Percentiles rank a stretch among this genome's conserved stretches.
These are phyloP conservation scores for Acleris sparsana DNA, from an alignment of 2,888 invertebrate species.

Conservation along the genomic window DNA sequence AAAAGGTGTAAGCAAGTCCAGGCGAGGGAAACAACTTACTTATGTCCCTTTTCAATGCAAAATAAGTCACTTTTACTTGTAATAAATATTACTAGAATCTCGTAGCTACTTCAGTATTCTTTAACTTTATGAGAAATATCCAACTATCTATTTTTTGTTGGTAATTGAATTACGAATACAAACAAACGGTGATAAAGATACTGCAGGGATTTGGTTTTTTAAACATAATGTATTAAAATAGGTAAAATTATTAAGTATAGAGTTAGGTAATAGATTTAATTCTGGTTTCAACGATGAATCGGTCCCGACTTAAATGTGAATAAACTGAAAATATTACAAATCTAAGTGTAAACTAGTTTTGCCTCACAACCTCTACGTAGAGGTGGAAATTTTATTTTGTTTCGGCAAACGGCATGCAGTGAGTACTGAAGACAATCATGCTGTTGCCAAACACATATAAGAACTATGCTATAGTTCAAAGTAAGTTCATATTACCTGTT, in stretches of 20 bases:
- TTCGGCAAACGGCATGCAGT: slow-evolving; percentile 30
- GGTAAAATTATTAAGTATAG: not conserved
- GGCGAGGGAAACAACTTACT: not conserved
- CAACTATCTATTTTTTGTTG: too few relatives aligned
- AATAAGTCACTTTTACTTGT: not conserved
- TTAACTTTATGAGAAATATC: too few relatives aligned
- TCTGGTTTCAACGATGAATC: not conserved
- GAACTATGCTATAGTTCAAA: slow-evolving; percentile 16
- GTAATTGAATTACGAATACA: too few relatives aligned
- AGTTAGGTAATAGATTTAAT: not conserved
- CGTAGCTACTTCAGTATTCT: too few relatives aligned
- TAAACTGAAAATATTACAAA: slow-evolving; percentile 19
- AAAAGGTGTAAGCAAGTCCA: not conserved
- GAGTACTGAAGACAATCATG: slow-evolving; percentile 28
- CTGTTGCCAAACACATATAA: slow-evolving; percentile 31
- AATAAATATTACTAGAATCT: too few relatives aligned
- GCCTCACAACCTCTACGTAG: slow-evolving; percentile 31
- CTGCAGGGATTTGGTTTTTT: too few relatives aligned
- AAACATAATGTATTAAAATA: too few relatives aligned
- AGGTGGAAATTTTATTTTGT: slow-evolving; percentile 15
- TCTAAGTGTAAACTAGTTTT: slow-evolving; percentile 29
- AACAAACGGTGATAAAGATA: too few relatives aligned
- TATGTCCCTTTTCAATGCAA: not conserved
- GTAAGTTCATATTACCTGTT: slow-evolving; percentile 21
- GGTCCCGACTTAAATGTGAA: slow-evolving; percentile 10